Base-by-base conservation (phyloP, 1,140 invertebrate genomes). In the Halesus radiatus region DNA sequence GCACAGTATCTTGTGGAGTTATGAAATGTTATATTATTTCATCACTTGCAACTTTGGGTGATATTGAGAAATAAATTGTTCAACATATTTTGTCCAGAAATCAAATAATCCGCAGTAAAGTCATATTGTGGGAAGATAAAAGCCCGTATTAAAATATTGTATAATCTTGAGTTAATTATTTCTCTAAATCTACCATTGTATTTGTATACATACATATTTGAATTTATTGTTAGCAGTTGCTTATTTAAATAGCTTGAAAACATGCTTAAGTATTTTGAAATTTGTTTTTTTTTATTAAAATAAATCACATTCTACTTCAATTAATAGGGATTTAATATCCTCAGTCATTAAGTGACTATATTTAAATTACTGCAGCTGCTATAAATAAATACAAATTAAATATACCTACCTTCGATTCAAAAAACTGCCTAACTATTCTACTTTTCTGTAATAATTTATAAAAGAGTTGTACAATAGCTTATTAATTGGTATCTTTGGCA, bases 401-500 rank as follows among this genome's bases (percentile, higher is more conserved):
- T 37, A 15, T 75, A 45, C 37, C 37, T 45, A 45, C 37, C 26
- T 75, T 50, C 54, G 53, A 32, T 56, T 29, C 54, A 56, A 18
- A 56, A 32, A 32, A 66, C 76, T 68, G 60, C 76, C 68, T 76
- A n/a, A 37, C 56, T 76, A 64, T 76, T 64, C 7, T 22, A 62
- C n/a, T 23, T 64, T 64, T 18, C 54, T 64, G 23, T 76, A 50
- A 23, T 26, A 76, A 20, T 60, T 23, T 50, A 20, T 58, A 45
- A 62, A 53, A 20, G 32, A 50, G 20, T 76, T 78, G 76, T 78
- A 78, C 15, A 68, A 70, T 66, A 50, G 76, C 76, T 79, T 54
- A 72, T 45, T 45, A 45, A 45, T 45, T 79, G 62, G 32, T 79
- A 72, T 79, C 77, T 79, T 79, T 79, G 66, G 77, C 66, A 79